Base-by-base conservation (phyloP, 2,888 invertebrate genomes). In the Antheraea assamensis region DNA sequence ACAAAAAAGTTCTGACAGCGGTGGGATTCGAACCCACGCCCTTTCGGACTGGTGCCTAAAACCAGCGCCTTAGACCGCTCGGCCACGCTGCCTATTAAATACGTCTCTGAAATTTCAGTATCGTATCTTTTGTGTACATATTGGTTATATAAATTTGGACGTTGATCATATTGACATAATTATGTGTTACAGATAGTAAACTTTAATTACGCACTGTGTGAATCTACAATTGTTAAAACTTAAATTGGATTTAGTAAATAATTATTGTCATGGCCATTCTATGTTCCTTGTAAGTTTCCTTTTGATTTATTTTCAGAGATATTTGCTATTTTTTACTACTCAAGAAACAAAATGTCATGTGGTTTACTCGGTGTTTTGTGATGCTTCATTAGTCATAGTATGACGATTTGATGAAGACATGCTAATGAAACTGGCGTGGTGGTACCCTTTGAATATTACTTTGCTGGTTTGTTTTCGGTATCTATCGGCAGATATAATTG, bases 61-160 rank as follows among this genome's bases (percentile, higher is more conserved):
- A 97, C 97, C 97, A 97, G 97, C 97, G 97, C 97, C 97, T 97
- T 97, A 97, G 97, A 97, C 97, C 97, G 96, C 97, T 97, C 97
- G 97, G 97, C 97, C 97, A 97, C 96, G 96, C 96, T 97, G 95
- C 95, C 96, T 95, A 87, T 87, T 91, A 88, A 17, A 1, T 8
- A 5, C 0, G 0, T 0, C 0, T 0, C 0, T 71, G 85, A 90
- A 91, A 88, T 87, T 83, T 79, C 73, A 72, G 70, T 68, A 35
- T 21, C 10, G 3, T 35, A 68, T 68, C 7, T 35, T n/a, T 68
- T 35, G 13, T n/a, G 35, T 35, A 68, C 35, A 21, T n/a, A n/a
- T 21, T n/a, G 35, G 17, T 13, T 27, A 15, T 17, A 30, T 15
- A 5, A 30, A 10, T 68, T 68, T 35, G n/a, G 30, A 66, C 19